Evolutionary conservation across 1,140 invertebrate genomes (phyloP).

Genomic region (Psix sp.): DNA sequence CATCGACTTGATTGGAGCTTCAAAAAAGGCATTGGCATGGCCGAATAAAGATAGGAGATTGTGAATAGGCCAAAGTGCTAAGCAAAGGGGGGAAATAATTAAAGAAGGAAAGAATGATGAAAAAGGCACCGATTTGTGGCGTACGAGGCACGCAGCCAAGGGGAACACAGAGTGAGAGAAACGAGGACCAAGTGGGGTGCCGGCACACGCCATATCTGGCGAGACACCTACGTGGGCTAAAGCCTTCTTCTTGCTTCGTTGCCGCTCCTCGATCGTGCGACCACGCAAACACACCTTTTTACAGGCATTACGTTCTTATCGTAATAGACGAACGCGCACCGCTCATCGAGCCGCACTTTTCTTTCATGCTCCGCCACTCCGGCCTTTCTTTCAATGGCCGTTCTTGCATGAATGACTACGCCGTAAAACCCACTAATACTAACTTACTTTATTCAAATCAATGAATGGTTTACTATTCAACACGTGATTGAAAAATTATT

Average conservation of each 20-base stretch:
- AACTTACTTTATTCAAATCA: too few species aligned
- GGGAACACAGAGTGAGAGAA: constrained; percentile 4
- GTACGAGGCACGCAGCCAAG: not conserved
- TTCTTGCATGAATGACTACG: constrained; percentile 37
- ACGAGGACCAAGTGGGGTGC: constrained; percentile 12
- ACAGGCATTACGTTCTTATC: constrained; percentile 71
- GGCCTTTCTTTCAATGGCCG: constrained; percentile 47
- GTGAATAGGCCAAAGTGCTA: not conserved
- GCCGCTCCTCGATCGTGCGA: constrained; percentile 59
- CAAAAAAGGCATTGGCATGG: constrained; percentile 47
- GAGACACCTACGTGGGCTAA: constrained; percentile 69
- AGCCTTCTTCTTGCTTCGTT: constrained; percentile 58
- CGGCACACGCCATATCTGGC: constrained; percentile 70
- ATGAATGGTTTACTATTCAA: too few species aligned
- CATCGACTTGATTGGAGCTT: constrained; percentile 29
- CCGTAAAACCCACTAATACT: not conserved
- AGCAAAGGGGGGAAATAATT: not conserved
- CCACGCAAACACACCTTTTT: constrained; percentile 72
- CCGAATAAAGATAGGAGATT: constrained; percentile 10
- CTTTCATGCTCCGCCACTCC: constrained; percentile 33
- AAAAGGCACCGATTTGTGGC: constrained; percentile 10
- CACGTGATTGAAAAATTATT: too few species aligned
- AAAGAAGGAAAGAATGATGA: constrained; percentile 9
- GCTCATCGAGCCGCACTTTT: constrained; percentile 53
- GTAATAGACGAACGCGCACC: constrained; percentile 64